Base-by-base conservation (phyloP, 1,140 invertebrate species). In the Neuroterus valhalla region DNA sequence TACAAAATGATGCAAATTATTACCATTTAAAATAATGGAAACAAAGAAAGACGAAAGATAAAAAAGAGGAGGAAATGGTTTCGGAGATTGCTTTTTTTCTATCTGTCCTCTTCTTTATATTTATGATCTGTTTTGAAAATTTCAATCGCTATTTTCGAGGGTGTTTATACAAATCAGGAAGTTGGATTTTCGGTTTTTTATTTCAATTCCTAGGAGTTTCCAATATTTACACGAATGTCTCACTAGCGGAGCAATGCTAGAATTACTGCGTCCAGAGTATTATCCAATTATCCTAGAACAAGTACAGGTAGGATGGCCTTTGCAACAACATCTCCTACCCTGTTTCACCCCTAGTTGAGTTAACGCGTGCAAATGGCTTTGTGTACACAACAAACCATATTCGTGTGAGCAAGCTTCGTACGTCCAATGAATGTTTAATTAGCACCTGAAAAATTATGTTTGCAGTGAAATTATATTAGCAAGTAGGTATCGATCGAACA, bases 361-460 rank as follows among this genome's bases (percentile, higher is more conserved):
- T 62, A 62, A 62, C 52, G 55, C 31, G 55, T 62, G 55, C 55
- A 62, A 62, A 26, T 26, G 26, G 15, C 26, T 23, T 62, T 62
- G 55, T 62, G 23, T 62, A 38, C n/a, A 62, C 31, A 62, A 62
- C 55, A 62, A 62, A 62, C 26, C 3, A 23, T 62, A 26, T 23
- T 8, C 14, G 19, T 55, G 50, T 55, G 46, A 17, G 50, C 8
- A 10, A 12, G 50, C 50, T 55, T 55, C n/a, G 1, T n/a, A 62
- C 55, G 31, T 31, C 15, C 14, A 62, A 62, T 6, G 23, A 62
- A 23, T 62, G 4, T 62, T 62, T 62, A 62, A 62, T 62, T 62
- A 62, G 55, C 12, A 14, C 8, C 55, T 62, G 55, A 62, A 62
- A 62, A 62, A 62, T 62, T 26, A 62, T 62, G 21, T 62, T 62